These are phyloP conservation scores for Lasioglossum pauxillum DNA, from an alignment of 2,888 invertebrate species.

Conservation along the genomic window DNA sequence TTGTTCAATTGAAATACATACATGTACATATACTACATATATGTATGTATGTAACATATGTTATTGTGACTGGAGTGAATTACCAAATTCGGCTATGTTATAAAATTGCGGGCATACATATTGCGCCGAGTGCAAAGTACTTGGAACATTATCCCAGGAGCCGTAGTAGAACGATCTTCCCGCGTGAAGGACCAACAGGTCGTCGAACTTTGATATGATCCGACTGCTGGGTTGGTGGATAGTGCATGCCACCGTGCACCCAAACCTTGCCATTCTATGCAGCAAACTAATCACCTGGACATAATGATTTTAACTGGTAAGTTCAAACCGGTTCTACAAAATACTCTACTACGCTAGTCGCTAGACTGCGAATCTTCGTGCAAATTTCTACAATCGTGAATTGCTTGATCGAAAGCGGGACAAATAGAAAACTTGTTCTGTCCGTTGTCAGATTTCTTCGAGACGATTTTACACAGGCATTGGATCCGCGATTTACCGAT, in stretches of 20 bases:
- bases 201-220: conserved; percentile 90
- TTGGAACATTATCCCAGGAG: conserved; percentile 86
- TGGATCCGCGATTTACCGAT: not conserved
- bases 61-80: not conserved
- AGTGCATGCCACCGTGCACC: conserved; percentile 91
- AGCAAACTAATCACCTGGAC: conserved; percentile 86
- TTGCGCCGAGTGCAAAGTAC: conserved; percentile 87
- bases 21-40: no score
- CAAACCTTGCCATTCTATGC: conserved; percentile 87
- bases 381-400: not conserved
- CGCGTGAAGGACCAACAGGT: conserved; percentile 89
- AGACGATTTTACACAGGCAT: not conserved
- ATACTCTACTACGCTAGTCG: not conserved
- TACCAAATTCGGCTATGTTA: conserved; percentile 92
- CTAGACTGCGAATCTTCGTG: not conserved
- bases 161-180: conserved; percentile 90
- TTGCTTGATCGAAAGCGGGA: not conserved
- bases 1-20: no score
- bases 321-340: not conserved
- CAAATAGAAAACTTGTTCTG: not conserved
- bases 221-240: conserved; percentile 93
- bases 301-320: not conserved
- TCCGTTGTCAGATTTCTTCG: not conserved
- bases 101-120: conserved; percentile 91
- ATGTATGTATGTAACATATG: no score